These are phyloP conservation scores for Mastigias papua DNA, from an alignment of 30 jellyfish, hydroid and myxozoan genomes.

Conservation along the genomic window DNA sequence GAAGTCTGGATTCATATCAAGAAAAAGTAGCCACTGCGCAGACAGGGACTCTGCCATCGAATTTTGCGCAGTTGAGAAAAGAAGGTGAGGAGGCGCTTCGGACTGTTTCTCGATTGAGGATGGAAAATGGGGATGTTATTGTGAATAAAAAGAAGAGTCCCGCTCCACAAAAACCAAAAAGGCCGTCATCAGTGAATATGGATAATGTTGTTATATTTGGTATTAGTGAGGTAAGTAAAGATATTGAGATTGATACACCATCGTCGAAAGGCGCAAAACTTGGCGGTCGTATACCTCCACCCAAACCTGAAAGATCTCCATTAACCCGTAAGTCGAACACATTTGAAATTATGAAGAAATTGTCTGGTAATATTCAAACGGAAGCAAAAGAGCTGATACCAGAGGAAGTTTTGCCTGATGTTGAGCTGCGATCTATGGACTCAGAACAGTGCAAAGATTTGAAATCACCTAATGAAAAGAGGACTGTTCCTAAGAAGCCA, in stretches of 20 bases:
- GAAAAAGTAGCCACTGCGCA: background rate
- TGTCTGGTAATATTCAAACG: background rate
- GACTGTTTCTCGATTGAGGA: slow-evolving; percentile 27
- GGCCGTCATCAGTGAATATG: slow-evolving; percentile 70
- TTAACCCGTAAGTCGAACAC: slow-evolving; percentile 14
- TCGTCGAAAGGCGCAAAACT: background rate
- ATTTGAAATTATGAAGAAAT: slow-evolving; percentile 2
- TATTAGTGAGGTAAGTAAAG: background rate
- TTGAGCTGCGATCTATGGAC: slow-evolving; percentile 47
- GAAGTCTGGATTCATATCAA: slow-evolving; percentile 35
- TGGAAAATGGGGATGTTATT: slow-evolving; percentile 15
- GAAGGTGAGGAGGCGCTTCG: slow-evolving; percentile 72
- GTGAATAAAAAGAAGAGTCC: slow-evolving; percentile 30
- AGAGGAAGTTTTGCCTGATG: background rate
- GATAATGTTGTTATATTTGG: slow-evolving; percentile 39
- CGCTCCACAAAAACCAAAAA: slow-evolving; percentile 67
- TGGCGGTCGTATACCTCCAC: slow-evolving; percentile 23
- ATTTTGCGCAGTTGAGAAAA: slow-evolving; percentile 20
- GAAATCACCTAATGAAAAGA: slow-evolving; percentile 12
- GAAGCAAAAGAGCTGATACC: background rate
- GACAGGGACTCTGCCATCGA: background rate
- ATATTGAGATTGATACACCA: background rate
- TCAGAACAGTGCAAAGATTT: slow-evolving; percentile 22
- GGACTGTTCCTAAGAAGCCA: slow-evolving; percentile 52
- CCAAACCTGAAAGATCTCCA: slow-evolving; percentile 50